Base-by-base conservation (phyloP, 2,888 invertebrate species). In the Dioctria rufipes region DNA sequence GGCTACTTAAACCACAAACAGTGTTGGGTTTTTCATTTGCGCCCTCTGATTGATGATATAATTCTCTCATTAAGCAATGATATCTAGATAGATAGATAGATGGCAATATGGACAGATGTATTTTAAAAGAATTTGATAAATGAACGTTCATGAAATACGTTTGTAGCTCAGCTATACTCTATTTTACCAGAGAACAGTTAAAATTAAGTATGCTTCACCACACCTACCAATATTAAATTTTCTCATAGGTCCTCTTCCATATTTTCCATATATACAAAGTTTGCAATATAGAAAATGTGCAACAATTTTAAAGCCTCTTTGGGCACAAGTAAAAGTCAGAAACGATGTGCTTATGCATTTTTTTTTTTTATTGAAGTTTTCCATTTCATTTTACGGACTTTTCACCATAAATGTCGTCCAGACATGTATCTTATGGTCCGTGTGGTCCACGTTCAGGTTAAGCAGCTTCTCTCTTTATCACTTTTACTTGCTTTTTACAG, bases 381-480 rank as follows among this genome's bases (percentile, higher is more conserved):
- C 39, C 69, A 69, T 54, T 69, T 69, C 69, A 51, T 54, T 69
- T 69, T 69, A 39, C 54, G 39, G 51, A 51, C 54, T 69, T 69
- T 69, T 69, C 69, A 69, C 69, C 69, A 69, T 69, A 54, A 54
- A 69, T 39, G 51, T 25, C 25, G 25, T 69, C 37, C 51, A 69
- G 69, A 69, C 69, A 9, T 37, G 69, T 69, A 69, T 69, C 39
- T 69, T 69, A 69, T 69, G 67, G 67, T 25, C n/a, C 46, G 46
- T 46, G 37, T 51, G 51, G 39, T 51, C 69, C 51, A 69, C 25
- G 25, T 51, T 69, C 69, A 69, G 69, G 69, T 69, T 39, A 25
- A 51, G 69, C 69, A 69, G 39, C 69, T 69, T 69, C 46, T 69
- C 25, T 25, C 39, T 13, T 37, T 13, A 69, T 69, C 69, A 69